These are phyloP conservation scores for Hirundo rustica DNA, from an alignment of 2,797 vertebrate species.

Conservation along the genomic window DNA sequence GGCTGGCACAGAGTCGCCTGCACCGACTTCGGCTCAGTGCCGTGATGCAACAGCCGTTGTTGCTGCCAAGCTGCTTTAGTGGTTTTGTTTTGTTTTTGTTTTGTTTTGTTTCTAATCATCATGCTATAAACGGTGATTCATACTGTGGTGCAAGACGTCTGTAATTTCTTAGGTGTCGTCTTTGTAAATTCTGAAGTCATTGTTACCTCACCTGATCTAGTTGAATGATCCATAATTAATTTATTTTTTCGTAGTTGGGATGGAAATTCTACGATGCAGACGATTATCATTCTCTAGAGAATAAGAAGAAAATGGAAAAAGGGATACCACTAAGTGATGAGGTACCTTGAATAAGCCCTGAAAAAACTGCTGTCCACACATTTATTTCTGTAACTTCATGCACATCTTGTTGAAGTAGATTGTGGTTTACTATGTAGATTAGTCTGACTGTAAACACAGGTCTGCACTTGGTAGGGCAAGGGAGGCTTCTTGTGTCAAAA, in stretches of 20 bases:
- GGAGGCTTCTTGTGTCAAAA: background rate
- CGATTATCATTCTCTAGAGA: conserved; percentile 85
- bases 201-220: background rate
- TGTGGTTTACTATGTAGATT: background rate
- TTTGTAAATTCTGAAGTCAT: background rate
- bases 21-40: background rate
- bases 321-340: conserved; percentile 86
- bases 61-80: too few species aligned
- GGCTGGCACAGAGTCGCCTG: accelerated
- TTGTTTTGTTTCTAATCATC: background rate
- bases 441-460: background rate
- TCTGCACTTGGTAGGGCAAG: background rate
- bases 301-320: conserved; percentile 85
- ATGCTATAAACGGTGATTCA: background rate
- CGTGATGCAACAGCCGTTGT: too few species aligned
- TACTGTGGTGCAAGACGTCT: background rate
- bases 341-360: conserved; percentile 68
- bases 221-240: background rate
- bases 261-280: conserved; percentile 91
- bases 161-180: background rate
- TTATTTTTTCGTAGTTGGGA: conserved; percentile 77
- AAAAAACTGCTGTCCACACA: accelerated
- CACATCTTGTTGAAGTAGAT: background rate
- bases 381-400: background rate
- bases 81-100: background rate